Conservation (phyloP, 2,797 vertebrate genomes). For the Syndactyla subalaris region DNA sequence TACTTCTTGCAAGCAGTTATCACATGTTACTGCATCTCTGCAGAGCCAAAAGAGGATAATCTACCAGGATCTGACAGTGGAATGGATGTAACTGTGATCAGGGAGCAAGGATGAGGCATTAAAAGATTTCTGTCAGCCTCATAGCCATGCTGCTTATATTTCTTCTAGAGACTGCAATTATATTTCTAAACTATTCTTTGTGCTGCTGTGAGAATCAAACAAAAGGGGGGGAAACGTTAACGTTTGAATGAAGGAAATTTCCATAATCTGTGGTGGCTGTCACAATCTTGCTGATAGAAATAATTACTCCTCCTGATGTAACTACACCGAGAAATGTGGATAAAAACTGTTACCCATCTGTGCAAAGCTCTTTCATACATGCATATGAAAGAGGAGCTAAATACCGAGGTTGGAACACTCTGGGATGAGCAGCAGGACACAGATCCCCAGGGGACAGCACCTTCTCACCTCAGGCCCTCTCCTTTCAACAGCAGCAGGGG, state of each 20-base stretch:
- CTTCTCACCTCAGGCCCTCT: neutral
- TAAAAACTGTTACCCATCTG: constrained; percentile 23
- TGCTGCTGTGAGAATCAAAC: constrained; percentile 28
- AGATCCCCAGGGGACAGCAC: neutral
- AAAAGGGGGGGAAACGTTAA: neutral
- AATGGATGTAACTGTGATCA: accelerated
- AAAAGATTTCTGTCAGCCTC: neutral
- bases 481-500: neutral
- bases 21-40: neutral
- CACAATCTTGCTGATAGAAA: constrained; percentile 69
- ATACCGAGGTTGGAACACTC: neutral
- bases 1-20: neutral
- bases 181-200: constrained; percentile 39
- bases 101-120: neutral
- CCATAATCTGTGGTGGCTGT: constrained; percentile 63
- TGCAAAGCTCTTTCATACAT: constrained; percentile 1
- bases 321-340: constrained; percentile 17
- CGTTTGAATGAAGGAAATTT: constrained; percentile 41
- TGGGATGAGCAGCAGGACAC: neutral
- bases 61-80: neutral
- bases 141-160: constrained; percentile 17
- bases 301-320: constrained; percentile 53
- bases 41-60: neutral
- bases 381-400: neutral
- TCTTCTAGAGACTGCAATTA: constrained; percentile 45